A percentile compares a stretch with the other conserved stretches of the same genome.
Conservation (phyloP, 2,797 vertebrate genomes). For the Ctenochaetus hawaiiensis region DNA sequence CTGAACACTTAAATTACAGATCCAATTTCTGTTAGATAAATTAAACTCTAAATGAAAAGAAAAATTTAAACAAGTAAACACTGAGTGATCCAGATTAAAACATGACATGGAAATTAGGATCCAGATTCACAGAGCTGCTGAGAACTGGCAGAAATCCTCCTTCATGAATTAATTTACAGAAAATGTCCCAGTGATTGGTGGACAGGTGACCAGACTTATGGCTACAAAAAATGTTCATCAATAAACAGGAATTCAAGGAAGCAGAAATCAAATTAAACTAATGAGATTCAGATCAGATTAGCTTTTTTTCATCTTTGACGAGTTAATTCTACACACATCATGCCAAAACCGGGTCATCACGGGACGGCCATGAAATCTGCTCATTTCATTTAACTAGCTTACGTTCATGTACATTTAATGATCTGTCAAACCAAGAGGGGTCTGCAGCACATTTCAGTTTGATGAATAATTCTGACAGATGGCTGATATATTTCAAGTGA, state of each 20-base stretch:
- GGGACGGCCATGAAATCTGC: not conserved
- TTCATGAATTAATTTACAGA: too few relatives aligned
- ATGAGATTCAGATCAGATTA: not conserved
- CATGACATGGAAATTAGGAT: not conserved
- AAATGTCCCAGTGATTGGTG: not conserved
- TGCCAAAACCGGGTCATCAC: not conserved
- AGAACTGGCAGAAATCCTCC: too few relatives aligned
- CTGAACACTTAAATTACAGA: not conserved
- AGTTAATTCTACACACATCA: not conserved
- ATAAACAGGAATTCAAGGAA: not conserved
- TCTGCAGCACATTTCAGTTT: constrained; percentile 16
- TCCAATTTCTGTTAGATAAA: too few relatives aligned
- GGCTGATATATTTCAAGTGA: not conserved
- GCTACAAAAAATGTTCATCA: not conserved
- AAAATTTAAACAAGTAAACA: too few relatives aligned
- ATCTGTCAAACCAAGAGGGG: constrained; percentile 3
- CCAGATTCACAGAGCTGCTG: too few relatives aligned
- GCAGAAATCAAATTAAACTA: not conserved
- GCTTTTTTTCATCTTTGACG: not conserved
- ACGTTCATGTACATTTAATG: not conserved
- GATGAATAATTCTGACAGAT: constrained; percentile 23
- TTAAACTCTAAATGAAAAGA: too few relatives aligned
- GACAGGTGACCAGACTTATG: not conserved
- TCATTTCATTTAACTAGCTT: not conserved
- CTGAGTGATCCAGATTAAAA: not conserved